Base-by-base conservation (phyloP, 1,140 invertebrate species). In the Olivierus martensii region DNA sequence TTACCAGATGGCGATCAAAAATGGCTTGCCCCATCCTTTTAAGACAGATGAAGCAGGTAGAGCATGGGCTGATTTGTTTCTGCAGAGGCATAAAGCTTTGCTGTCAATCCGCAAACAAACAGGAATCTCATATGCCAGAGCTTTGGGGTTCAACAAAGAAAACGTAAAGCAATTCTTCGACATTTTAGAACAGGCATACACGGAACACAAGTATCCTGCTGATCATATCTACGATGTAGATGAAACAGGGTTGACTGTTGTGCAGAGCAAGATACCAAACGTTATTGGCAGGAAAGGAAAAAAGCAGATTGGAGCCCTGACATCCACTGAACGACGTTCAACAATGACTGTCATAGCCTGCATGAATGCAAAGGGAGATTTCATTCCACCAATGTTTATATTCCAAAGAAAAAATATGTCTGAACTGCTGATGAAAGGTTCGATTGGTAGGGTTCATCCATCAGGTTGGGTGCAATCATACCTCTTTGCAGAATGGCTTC, bases 401-500 rank as follows among this genome's bases (percentile, higher is more conserved):
- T 55, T 55, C 19, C 53, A 39, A 6, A 21, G 53, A 45, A 35
- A 12, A n/a, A 55, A 51, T 6, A 50, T 19, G 3, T 12, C 17
- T 12, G 18, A 36, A 3, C 9, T 34, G 11, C 42, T 52, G 11
- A 44, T 45, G 50, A 41, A 46, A 3, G 42, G n/a, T 11, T 3
- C 50, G 3, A 45, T 45, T 46, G 21, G 28, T 39, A 58, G 50
- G n/a, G n/a, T n/a, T n/a, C n/a, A n/a, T n/a, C n/a, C 37, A 5
- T 44, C 37, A n/a, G 45, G 51, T 2, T 53, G 51, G 35, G 41
- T 53, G 2, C 36, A 69, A 58, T 61, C 63, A 9, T 63, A 65
- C 49, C 44, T 68, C n/a, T 70, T 70, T 56, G 59, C 53, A 6
- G 56, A 62, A 51, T 71, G 66, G 65, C 58, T 70, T 18, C 52